Conservation (phyloP, 2,113 vertebrate genomes). For the Calypte anna region DNA sequence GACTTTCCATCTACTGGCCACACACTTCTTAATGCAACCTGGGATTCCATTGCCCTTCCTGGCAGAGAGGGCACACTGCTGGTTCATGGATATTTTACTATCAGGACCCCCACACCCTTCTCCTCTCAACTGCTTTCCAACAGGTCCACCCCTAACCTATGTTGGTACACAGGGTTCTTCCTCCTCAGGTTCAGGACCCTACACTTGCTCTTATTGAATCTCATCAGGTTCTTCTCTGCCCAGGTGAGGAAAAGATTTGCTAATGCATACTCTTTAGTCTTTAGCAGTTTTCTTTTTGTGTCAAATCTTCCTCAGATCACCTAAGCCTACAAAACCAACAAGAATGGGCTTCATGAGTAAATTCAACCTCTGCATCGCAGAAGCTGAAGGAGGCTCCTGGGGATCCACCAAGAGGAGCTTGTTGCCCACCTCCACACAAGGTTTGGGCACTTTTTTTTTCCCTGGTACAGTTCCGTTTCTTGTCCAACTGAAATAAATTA, state of each 20-base stretch:
- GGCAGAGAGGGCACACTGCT: no score
- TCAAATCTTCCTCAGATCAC: not conserved
- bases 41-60: no score
- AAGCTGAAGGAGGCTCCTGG: not conserved
- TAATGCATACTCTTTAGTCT: not conserved
- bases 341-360: not conserved
- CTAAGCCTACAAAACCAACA: not conserved
- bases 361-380: not conserved
- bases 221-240: no score
- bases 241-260: not conserved
- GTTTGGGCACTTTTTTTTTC: not conserved
- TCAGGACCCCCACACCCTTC: no score
- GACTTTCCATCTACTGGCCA: no score
- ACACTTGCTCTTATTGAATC: no score
- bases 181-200: no score
- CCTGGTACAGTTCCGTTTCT: not conserved
- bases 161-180: no score
- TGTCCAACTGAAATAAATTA: constrained; percentile 6
- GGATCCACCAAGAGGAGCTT: not conserved
- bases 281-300: not conserved
- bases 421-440: fast-evolving
- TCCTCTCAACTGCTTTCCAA: no score
- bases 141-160: no score
- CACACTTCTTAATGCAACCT: no score
- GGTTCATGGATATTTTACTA: no score